A percentile compares a stretch with the other conserved stretches of the same genome.
phyloP scores from a whole-genome alignment of 92 coral and sea anemone species.

The Epizoanthus fatuus region DNA sequence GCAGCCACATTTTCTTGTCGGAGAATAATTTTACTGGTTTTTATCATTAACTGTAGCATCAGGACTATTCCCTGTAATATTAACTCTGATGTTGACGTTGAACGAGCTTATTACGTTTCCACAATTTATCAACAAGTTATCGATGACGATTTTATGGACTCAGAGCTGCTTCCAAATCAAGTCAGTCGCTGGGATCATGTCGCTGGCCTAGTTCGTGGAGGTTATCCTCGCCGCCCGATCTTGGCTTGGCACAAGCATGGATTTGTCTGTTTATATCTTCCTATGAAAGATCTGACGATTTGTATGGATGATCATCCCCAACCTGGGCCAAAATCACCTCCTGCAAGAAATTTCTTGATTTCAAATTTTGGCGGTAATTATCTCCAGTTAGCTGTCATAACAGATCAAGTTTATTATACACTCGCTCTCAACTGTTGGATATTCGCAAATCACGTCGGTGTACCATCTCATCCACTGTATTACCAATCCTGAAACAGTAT shows the following conservation, averaged over 20 bases:
- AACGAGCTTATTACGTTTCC: not conserved
- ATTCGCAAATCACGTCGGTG: slow-evolving; percentile 3
- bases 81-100: not conserved
- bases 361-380: slow-evolving; percentile 8
- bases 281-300: not conserved
- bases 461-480: slow-evolving; percentile 1
- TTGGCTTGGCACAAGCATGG: not conserved
- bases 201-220: too few species aligned
- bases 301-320: slow-evolving; percentile 8
- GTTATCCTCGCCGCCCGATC: too few species aligned
- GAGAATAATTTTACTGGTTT: too few species aligned
- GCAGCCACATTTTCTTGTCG: too few species aligned
- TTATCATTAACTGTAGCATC: not conserved
- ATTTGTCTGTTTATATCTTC: not conserved
- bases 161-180: too few species aligned
- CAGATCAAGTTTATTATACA: not conserved
- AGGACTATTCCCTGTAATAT: not conserved
- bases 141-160: too few species aligned
- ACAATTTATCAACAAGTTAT: too few species aligned
- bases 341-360: not conserved
- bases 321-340: not conserved
- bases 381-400: slow-evolving; percentile 9
- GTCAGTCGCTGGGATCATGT: too few species aligned
- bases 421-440: not conserved
- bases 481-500: not conserved